Evolutionary conservation across 1,140 invertebrate genomes (phyloP), one percentile per base, ranked within the genome.

Genomic region (Diprion similis): DNA sequence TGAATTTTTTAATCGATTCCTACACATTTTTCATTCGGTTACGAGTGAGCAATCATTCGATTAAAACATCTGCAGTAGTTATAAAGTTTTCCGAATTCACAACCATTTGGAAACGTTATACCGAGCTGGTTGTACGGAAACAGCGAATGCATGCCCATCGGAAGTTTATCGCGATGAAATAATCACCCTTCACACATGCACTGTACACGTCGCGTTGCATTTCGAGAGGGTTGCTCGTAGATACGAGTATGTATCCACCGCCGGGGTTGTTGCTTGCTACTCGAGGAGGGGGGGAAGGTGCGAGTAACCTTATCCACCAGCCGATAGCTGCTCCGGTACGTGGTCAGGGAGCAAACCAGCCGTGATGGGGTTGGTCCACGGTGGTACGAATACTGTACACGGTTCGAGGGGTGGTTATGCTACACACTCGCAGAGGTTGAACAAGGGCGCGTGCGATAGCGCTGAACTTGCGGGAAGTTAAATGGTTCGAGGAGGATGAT

Each of bases 281-380:
- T 17, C 51, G 51, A 59, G 51, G 11, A 17, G n/a, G 51, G 48
- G 10, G 51, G 4, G 51, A 59, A 37, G 24, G 24, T 37, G 24
- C 24, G 24, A 37, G 51, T 59, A 59, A 59, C 51, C 51, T 59
- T 59, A 59, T 59, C 51, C 51, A 59, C n/a, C 4, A 37, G 1
- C 11, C 51, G 51, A 10, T 59, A 59, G 51, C 51, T 17, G 51
- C n/a, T 59, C 51, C 51, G 6, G 51, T 59, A 59, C 51, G 51
- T 59, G 51, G n/a, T 17, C 51, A 59, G 51, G n/a, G 51, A 59
- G 51, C 51, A 59, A 59, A 59, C 51, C n/a, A 59, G n/a, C 51
- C 51, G 11, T 9, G 51, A 59, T 59, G 51, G 51, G 51, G 51
- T 8, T 59, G 51, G 11, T 59, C 51, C 51, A 59, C n/a, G 51